These are phyloP conservation scores for Hemithea aestivaria DNA, from an alignment of 2,888 invertebrate genomes.

Conservation along the genomic window DNA sequence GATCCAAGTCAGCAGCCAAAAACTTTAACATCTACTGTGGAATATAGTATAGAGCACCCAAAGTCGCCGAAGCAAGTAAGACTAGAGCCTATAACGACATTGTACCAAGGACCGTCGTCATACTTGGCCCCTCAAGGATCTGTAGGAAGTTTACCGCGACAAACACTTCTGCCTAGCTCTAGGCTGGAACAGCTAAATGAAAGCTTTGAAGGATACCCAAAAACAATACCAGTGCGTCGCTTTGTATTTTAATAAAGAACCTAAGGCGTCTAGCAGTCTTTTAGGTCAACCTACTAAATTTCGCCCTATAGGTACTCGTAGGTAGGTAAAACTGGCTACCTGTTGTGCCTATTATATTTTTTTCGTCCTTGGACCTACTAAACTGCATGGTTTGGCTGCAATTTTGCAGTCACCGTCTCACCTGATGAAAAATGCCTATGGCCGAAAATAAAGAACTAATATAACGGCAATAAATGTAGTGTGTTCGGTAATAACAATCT, in stretches of 20 bases:
- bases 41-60: slow-evolving; percentile 50
- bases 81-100: slow-evolving; percentile 35
- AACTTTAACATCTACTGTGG: slow-evolving; percentile 43
- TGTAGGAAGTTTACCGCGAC: slow-evolving; percentile 52
- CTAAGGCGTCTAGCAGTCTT: too few species aligned
- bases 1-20: slow-evolving; percentile 34
- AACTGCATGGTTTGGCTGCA: too few species aligned
- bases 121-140: slow-evolving; percentile 66
- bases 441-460: too few species aligned
- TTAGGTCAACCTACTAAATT: too few species aligned
- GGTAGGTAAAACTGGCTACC: too few species aligned
- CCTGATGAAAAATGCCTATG: too few species aligned
- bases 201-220: slow-evolving; percentile 49
- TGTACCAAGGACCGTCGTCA: slow-evolving; percentile 67
- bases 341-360: too few species aligned
- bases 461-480: too few species aligned
- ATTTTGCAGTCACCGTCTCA: too few species aligned
- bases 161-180: slow-evolving; percentile 37
- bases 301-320: too few species aligned
- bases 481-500: too few species aligned
- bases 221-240: slow-evolving; percentile 44
- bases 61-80: slow-evolving; percentile 34
- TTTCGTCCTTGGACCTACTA: too few species aligned
- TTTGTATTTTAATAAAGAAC: slow-evolving; percentile 37
- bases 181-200: slow-evolving; percentile 59